A percentile compares a stretch with the other conserved stretches of the same genome.
Conservation (phyloP, 64 coral and sea anemone species). For the Astreopora myriophthalma region DNA sequence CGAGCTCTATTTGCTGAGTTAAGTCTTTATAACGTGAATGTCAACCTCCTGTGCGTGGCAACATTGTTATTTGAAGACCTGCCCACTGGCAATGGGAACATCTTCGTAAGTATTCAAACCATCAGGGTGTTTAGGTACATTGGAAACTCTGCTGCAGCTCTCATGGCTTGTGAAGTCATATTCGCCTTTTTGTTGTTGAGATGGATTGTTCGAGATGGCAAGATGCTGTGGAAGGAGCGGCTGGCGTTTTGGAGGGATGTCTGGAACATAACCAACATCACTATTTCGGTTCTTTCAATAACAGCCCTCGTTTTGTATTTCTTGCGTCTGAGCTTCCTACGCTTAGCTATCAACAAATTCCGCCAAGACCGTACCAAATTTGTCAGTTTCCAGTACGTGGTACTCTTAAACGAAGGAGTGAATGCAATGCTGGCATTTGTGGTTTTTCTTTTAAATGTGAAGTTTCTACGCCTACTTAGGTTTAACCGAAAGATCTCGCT, state of each 20-base stretch:
- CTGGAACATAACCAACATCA: slow-evolving; percentile 78
- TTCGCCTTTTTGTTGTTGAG: slow-evolving; percentile 65
- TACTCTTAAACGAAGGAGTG: slow-evolving; percentile 75
- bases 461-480: slow-evolving; percentile 80
- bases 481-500: slow-evolving; percentile 90
- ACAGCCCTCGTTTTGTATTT: slow-evolving; percentile 69
- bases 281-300: slow-evolving; percentile 60
- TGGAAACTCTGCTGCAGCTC: slow-evolving; percentile 63
- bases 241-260: slow-evolving; percentile 54
- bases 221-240: slow-evolving; percentile 67
- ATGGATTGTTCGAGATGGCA: slow-evolving; percentile 83
- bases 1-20: slow-evolving; percentile 84
- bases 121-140: slow-evolving; percentile 84
- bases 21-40: slow-evolving; percentile 78
- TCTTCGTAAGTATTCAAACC: slow-evolving; percentile 77
- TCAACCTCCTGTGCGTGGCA: slow-evolving; percentile 83
- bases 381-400: slow-evolving; percentile 92
- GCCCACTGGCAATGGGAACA: slow-evolving; percentile 41
- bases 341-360: slow-evolving; percentile 45
- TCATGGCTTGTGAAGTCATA: slow-evolving; percentile 78
- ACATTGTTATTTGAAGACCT: slow-evolving; percentile 76
- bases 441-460: slow-evolving; percentile 71
- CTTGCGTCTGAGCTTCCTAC: slow-evolving; percentile 64
- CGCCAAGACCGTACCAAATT: slow-evolving; percentile 51
- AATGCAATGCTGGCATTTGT: slow-evolving; percentile 55